Base-by-base conservation (phyloP, 2,797 vertebrate species). In the Xyrichtys novacula region DNA sequence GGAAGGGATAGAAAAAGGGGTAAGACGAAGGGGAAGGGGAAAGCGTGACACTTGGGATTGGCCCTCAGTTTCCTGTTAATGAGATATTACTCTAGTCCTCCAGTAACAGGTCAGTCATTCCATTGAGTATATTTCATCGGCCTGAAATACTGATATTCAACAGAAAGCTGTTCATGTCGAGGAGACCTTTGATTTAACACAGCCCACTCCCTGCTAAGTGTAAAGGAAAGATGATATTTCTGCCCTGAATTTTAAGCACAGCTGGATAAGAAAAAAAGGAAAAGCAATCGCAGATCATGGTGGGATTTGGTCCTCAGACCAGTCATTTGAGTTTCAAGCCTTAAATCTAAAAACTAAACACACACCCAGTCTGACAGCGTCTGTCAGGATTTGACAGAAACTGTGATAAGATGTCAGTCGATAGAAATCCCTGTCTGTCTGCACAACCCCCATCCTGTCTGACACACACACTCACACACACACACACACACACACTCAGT, bases 351-450 rank as follows among this genome's bases (percentile, higher is more conserved):
- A 17, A 65, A 5, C 15, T 15, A 28, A 16, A 58, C 25, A 42
- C 20, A 39, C 49, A 20, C 9, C 2, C 20, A 22, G 23, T 58
- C 54, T 84, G 74, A 61, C 74, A 74, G 60, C 16, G 56, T 80
- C 68, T 81, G 70, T 86, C 79, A 83, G 47, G 72, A 58, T 77
- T 50, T 81, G 80, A 83, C 80, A 85, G 74, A 49, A 79, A 62
- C 58, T 76, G 77, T 48, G 70, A 86, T 77, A 83, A 71, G 69
- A 23, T 77, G 79, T 83, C 81, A 77, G 81, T 78, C 8, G 39
- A 72, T 60, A 67, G 59, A 66, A 71, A 70, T 65, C 60, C 59
- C 72, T 43, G 50, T 81, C 65, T 62, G 74, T 80, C 74, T 68
- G 34, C 74, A 74, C 58, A 66, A 43, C 66, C 63, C 73, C 53